Evolutionary conservation across 1,140 invertebrate species (phyloP).

Genomic region (Carposina sasakii): DNA sequence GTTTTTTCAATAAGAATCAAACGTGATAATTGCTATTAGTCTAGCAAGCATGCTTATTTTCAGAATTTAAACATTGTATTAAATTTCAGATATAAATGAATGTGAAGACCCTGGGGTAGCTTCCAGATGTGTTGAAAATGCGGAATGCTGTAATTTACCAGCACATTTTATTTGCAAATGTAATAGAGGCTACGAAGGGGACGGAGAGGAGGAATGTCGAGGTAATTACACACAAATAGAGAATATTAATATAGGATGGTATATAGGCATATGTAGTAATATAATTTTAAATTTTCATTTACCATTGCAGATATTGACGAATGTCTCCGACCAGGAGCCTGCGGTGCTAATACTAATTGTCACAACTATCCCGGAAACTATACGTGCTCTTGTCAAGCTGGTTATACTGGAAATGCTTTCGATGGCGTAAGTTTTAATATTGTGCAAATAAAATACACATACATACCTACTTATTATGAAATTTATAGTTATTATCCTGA

Average conservation of each 20-base stretch:
- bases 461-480: too few species aligned
- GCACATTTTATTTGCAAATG: conserved; percentile 96
- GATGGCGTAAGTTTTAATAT: conserved; percentile 75
- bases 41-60: too few species aligned
- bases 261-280: background rate
- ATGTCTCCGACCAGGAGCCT: conserved; percentile 83
- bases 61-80: conserved; percentile 8
- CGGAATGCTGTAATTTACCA: conserved; percentile 95
- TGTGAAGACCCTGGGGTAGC: conserved; percentile 89
- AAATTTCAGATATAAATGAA: conserved; percentile 93
- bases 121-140: conserved; percentile 89
- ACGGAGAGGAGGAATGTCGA: conserved; percentile 87
- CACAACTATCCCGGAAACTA: conserved; percentile 91
- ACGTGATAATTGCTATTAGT: too few species aligned
- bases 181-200: conserved; percentile 89
- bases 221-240: conserved; percentile 68
- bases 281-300: background rate
- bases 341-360: conserved; percentile 86
- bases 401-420: conserved; percentile 90
- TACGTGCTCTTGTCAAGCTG: conserved; percentile 86
- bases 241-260: background rate
- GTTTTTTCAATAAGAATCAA: too few species aligned
- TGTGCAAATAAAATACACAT: too few species aligned
- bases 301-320: conserved; percentile 89
- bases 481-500: too few species aligned